Conservation (phyloP, 1,140 invertebrate species). For the Pseudomyrmex gracilis region DNA sequence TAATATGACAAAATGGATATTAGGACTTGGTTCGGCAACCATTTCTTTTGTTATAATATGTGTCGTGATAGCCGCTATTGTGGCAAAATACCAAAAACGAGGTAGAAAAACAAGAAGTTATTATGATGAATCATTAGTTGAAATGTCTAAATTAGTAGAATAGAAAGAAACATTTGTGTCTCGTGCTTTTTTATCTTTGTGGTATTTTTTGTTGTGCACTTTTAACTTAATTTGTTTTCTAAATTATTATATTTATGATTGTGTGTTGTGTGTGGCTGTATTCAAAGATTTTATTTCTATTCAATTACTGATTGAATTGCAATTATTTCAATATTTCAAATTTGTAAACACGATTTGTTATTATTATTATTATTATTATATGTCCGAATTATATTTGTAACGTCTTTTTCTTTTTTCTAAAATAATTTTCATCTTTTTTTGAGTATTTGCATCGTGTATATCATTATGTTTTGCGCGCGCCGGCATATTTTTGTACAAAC, state of each 20-base stretch:
- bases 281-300: background rate
- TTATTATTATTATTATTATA: slow-evolving; percentile 6
- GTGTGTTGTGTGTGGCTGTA: background rate
- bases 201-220: slow-evolving; percentile 41
- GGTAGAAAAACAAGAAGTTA: slow-evolving; percentile 77
- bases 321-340: background rate
- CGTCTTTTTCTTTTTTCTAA: background rate
- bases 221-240: slow-evolving; percentile 59
- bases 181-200: slow-evolving; percentile 41
- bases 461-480: too few species aligned
- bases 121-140: slow-evolving; percentile 77
- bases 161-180: slow-evolving; percentile 57
- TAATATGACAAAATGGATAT: slow-evolving; percentile 67
- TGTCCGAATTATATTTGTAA: background rate
- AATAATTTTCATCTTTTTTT: slow-evolving; percentile 22
- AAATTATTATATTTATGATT: background rate
- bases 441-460: too few species aligned
- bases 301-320: background rate
- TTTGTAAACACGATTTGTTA: background rate
- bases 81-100: slow-evolving; percentile 83
- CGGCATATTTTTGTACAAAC: too few species aligned
- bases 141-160: slow-evolving; percentile 82
- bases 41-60: slow-evolving; percentile 79
- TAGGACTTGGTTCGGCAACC: slow-evolving; percentile 75
- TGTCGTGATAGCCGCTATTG: slow-evolving; percentile 77